Evolutionary conservation across 2,888 invertebrate species (phyloP), one percentile per base, ranked within the genome.

Genomic region (Agrilus cyanescens): DNA sequence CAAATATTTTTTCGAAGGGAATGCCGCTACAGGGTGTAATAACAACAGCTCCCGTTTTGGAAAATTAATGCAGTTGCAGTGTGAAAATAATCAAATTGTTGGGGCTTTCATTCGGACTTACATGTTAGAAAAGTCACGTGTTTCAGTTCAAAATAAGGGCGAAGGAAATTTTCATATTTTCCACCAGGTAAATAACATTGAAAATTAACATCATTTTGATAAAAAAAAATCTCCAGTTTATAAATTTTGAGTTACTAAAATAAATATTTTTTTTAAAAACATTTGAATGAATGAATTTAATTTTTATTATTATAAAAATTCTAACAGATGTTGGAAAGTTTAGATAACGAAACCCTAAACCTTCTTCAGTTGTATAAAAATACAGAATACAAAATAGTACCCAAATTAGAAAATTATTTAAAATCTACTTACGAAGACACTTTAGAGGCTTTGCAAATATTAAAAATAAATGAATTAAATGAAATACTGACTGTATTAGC

Each of bases 101-200:
- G 68, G 66, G 2, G 65, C 66, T 13, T 58, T 54, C 32, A 58
- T 69, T 40, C 51, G 61, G 40, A 66, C 66, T 0, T 68, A 62
- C 41, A 54, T 69, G 7, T 50, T 69, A 39, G 69, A 69, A 49
- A 64, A 66, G 50, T 63, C 62, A 4, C 53, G 68, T 46, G 68
- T 68, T 6, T 60, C 65, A 1, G 57, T 57, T 5, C 58, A 57
- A 7, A 56, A 59, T 46, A 37, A 31, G 8, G 50, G 47, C 18
- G 57, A 57, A 46, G 52, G 54, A 12, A 68, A 68, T 49, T 69
- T 67, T 48, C 65, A 67, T 40, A 67, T 69, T 41, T 68, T 69
- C 48, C 55, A 59, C 48, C 68, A 69, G 62, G 63, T 65, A 49
- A 37, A 41, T 35, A n/a, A n/a, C n/a, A n/a, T n/a, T 34, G 34